Base-by-base conservation (phyloP, 1,140 invertebrate species). In the Eurosta solidaginis region DNA sequence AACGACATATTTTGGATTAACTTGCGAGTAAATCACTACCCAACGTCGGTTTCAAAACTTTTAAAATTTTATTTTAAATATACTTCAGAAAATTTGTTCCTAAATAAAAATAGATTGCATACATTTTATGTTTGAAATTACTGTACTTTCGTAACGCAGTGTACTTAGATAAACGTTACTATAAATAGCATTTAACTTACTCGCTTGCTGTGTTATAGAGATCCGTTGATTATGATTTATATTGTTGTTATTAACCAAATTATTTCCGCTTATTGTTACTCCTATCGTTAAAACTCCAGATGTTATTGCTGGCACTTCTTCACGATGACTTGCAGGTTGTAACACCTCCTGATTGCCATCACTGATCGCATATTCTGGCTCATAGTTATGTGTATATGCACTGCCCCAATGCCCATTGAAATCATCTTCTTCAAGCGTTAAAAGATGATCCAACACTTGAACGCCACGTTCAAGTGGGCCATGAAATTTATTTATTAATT, bases 401-500 rank as follows among this genome's bases (percentile, higher is more conserved):
- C 82, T 87, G 80, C 85, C 85, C 85, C 85, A 87, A 74, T 85
- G 84, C 45, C 87, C 84, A 77, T 80, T 83, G 68, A 89, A 87
- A 50, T 86, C 85, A 63, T 89, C 88, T 76, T 89, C 88, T 49
- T 89, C 88, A 79, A 89, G 85, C 25, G 87, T 88, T 78, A 90
- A 84, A 68, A 90, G 83, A 68, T 90, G 88, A 78, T 90, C 89
- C 80, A 90, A 79, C 77, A 90, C 87, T 59, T 89, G 89, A 44
- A 90, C 88, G 78, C 88, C 88, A 50, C 85, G 81, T 77, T 87
- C 85, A 68, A 85, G 82, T 80, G 83, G 83, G 78, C 83, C 85
- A 78, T 89, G 88, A 52, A 88, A 85, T 82, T 89, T 89, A 75
- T 85, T 89, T 4, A 89, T 88, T 79, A 89, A 86, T 79, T 90